These are phyloP conservation scores for Hirtodrosophila confusa DNA, from an alignment of 2,888 invertebrate genomes.

Conservation along the genomic window DNA sequence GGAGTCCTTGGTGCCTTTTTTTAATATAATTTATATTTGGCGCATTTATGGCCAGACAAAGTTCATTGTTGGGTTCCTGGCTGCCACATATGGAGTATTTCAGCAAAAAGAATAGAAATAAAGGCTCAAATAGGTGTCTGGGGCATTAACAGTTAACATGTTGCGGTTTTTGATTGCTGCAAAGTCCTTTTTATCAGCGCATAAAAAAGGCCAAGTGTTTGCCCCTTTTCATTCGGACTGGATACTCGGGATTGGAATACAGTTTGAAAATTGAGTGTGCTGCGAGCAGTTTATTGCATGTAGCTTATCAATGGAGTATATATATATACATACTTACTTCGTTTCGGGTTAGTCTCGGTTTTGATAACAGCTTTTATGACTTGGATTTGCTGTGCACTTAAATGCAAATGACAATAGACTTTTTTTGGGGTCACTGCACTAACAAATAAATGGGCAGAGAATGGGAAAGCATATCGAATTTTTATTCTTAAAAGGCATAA, in stretches of 20 bases:
- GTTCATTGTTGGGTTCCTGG: constrained; percentile 36
- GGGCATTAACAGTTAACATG: constrained; percentile 77
- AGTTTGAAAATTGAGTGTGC: constrained; percentile 23
- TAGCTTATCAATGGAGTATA: constrained; percentile 42
- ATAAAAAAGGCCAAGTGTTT: constrained; percentile 56
- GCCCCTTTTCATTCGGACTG: constrained; percentile 1
- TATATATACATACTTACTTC: constrained; percentile 1
- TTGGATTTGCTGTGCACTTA: constrained; percentile 34
- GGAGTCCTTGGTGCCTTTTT: constrained; percentile 33
- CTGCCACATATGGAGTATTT: constrained; percentile 33
- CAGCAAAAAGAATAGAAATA: constrained; percentile 30
- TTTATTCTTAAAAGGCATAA: no score
- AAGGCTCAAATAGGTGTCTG: constrained; percentile 69
- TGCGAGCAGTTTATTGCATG: constrained; percentile 11
- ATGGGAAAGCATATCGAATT: no score
- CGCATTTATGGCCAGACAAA: constrained; percentile 51
- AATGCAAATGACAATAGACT: constrained; percentile 31
- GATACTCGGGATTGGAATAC: constrained; percentile 4
- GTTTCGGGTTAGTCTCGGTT: constrained; percentile 27
- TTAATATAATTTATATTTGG: constrained; percentile 76
- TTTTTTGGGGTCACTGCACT: constrained; percentile 37
- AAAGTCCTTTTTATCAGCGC: constrained; percentile 61
- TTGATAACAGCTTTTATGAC: constrained; percentile 48
- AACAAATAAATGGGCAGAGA: background rate
- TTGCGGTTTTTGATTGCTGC: constrained; percentile 75